Evolutionary conservation across 2,797 vertebrate genomes (phyloP), one percentile per base, ranked within the genome.

Genomic region (Ambastaia sidthimunki): DNA sequence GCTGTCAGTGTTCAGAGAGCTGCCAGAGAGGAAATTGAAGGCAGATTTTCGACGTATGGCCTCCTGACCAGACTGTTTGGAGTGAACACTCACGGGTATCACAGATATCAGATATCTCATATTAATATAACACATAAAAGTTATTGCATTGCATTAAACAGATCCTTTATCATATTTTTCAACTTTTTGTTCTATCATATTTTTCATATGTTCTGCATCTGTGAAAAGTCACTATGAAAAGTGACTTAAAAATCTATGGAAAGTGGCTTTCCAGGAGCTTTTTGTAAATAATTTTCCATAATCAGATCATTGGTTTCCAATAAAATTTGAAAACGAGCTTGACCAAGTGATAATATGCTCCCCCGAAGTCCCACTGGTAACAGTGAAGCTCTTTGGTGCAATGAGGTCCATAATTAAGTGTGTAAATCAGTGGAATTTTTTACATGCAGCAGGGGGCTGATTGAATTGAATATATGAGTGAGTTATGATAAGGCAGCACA

Each of bases 1-100:
- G 87, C 80, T 85, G 89, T 88, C 84, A 88, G 86, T 85, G 84
- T 88, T 85, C 84, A 54, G 84, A 71, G 10, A 63, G 80, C 71
- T 72, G 76, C 82, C 70, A 82, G 74, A 85, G 67, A 80, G 65
- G 66, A 86, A 90, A 90, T 88, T 87, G 84, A 83, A 90, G 84
- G 84, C 86, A 91, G 76, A 87, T 86, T 83, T 83, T 80, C 74
- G 18, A 23, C 44, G 34, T 21, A 23, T 13, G 54, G 74, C 66
- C 55, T 68, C 71, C 63, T 78, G 55, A 54, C 44, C 55, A 78
- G 55, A 71, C 19, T 48, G 5, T 52, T 78, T 50, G 5, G 25
- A 31, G 41, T 31, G n/a, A 77, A 69, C 6, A 47, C 19, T 55
- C 18, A 21, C 1, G 16, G 5, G 18, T n/a, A n/a, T n/a, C 18